A percentile compares a stretch with the other conserved stretches of the same genome.
These are phyloP conservation scores for Pecten maximus DNA, from an alignment of 2,888 invertebrate species.

Conservation along the genomic window DNA sequence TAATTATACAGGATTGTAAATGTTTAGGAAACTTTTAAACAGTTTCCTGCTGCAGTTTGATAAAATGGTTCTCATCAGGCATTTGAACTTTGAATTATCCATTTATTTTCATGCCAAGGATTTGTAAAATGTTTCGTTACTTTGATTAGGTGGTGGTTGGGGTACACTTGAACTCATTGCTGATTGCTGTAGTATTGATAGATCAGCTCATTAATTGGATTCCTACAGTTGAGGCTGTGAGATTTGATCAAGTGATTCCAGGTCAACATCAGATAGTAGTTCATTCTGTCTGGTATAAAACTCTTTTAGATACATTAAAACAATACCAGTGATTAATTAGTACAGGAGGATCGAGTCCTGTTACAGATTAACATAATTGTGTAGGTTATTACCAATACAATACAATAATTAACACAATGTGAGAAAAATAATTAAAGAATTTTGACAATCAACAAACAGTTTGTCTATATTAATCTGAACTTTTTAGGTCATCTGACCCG, in stretches of 20 bases:
- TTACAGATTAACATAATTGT: background rate
- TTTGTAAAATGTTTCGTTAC: constrained; percentile 27
- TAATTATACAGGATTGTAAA: background rate
- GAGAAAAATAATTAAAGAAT: background rate
- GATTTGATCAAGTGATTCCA: background rate
- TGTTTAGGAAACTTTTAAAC: constrained; percentile 7
- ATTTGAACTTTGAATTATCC: constrained; percentile 17
- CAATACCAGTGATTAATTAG: background rate
- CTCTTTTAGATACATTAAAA: background rate
- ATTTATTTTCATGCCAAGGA: background rate
- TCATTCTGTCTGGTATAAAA: background rate
- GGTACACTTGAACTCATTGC: constrained; percentile 24
- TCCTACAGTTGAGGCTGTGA: background rate
- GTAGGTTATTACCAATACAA: background rate
- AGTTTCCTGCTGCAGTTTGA: background rate
- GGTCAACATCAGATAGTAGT: background rate
- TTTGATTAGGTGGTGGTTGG: background rate
- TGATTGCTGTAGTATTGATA: background rate
- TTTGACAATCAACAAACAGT: no score
- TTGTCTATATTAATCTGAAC: no score
- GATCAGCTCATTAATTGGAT: background rate
- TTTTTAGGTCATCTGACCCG: no score
- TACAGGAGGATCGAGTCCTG: background rate
- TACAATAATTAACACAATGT: background rate
- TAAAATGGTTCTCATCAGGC: background rate